Base-by-base conservation (phyloP, 2,888 invertebrate species). In the Heteromurus nitidus region DNA sequence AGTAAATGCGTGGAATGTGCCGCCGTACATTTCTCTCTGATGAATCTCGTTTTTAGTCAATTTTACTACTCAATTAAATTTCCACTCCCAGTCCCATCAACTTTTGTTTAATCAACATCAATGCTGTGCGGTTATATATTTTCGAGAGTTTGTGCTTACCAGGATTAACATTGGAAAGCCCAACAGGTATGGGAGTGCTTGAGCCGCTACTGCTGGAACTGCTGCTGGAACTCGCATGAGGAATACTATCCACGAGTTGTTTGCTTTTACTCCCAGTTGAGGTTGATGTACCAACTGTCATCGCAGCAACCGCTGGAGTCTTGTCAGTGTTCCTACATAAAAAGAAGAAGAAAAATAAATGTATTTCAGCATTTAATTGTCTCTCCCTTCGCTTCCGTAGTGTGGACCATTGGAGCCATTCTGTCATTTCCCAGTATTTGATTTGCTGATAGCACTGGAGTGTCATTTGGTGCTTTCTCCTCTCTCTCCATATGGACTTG, bases 151-250 rank as follows among this genome's bases (percentile, higher is more conserved):
- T 47, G 11, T 47, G 16, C 76, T 77, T 77, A 77, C 77, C 77
- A 62, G 16, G 67, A 60, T 44, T 76, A 24, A 24, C 31, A 42
- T 69, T 55, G 28, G 70, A 31, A 47, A 80, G 73, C 36, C 55
- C 69, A 70, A 69, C 80, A 73, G 80, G 80, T 73, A 60, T 58
- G 60, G 73, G 31, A 42, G 79, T 79, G 55, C 79, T 79, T 64
- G 79, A 79, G 64, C 79, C 50, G 65, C 9, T 53, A 28, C 18
- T 67, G 44, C 2, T 67, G 24, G 18, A 13, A 16, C 62, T 28
- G 20, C 58, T 67, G 28, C 30, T 18, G n/a, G 44, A n/a, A 22
- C 55, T 58, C 20, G 42, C 70, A 16, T 80, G 79, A 47, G 30
- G n/a, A n/a, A n/a, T 47, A 30, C 55, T 80, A 24, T 72, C 72